These are phyloP conservation scores for Lepidurus couesii DNA, from an alignment of 1,140 invertebrate species.

Conservation along the genomic window DNA sequence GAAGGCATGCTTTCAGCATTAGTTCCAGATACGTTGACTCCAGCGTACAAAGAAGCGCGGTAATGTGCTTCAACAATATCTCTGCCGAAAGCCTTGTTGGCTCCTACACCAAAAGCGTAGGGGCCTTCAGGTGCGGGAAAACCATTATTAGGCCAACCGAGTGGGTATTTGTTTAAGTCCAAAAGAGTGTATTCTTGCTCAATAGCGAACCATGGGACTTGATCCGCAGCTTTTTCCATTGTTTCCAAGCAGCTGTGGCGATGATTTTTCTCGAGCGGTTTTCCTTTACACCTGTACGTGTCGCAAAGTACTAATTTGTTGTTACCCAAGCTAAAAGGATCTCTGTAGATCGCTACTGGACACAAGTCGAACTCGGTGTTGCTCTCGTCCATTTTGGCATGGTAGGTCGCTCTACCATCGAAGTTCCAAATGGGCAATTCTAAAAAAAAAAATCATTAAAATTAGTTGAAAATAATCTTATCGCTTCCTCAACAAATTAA, in stretches of 20 bases:
- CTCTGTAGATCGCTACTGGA: constrained; percentile 85
- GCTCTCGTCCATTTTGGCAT: constrained; percentile 57
- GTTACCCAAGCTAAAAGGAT: constrained; percentile 80
- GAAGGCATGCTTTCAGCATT: constrained; percentile 63
- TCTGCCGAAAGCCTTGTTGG: constrained; percentile 84
- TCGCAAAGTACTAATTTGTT: constrained; percentile 88
- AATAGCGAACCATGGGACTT: constrained; percentile 91
- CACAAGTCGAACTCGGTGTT: constrained; percentile 85
- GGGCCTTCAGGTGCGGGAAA: constrained; percentile 89
- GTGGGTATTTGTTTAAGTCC: constrained; percentile 79
- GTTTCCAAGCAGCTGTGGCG: constrained; percentile 67
- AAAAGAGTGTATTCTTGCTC: constrained; percentile 90
- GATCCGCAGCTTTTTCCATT: constrained; percentile 62
- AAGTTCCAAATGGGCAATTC: constrained; percentile 93
- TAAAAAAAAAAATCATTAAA: constrained; percentile 37
- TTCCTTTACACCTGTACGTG: constrained; percentile 65
- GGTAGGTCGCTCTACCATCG: constrained; percentile 82
- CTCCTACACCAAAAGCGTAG: constrained; percentile 93
- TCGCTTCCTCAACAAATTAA: not conserved
- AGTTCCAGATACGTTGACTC: constrained; percentile 55
- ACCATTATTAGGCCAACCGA: constrained; percentile 92
- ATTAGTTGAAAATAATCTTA: not conserved
- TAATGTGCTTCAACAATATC: constrained; percentile 68
- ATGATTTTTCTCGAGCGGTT: constrained; percentile 71
- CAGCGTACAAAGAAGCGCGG: constrained; percentile 54